Conservation (phyloP, 2,113 vertebrate genomes). For the Ariopsis seemanni region DNA sequence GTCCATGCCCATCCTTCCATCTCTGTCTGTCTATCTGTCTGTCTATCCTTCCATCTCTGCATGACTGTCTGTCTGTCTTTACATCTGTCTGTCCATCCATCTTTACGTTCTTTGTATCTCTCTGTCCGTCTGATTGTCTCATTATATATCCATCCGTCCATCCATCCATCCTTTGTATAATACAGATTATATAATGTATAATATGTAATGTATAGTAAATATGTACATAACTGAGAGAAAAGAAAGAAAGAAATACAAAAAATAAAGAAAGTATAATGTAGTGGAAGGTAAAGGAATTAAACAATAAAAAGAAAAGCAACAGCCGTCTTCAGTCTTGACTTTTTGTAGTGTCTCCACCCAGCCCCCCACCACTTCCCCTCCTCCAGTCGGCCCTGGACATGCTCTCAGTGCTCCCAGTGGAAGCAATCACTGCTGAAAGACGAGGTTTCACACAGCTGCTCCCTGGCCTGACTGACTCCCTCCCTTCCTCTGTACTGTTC, state of each 20-base stretch:
- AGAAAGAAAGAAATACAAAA: background rate
- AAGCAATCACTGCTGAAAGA: slow-evolving; percentile 76
- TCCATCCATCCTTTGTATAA: background rate
- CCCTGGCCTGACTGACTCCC: slow-evolving; percentile 32
- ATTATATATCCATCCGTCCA: background rate
- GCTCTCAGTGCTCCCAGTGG: slow-evolving; percentile 67
- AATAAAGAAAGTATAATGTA: background rate
- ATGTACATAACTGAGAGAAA: background rate
- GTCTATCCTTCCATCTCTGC: background rate
- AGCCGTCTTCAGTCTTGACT: slow-evolving; percentile 37
- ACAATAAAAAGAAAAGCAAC: slow-evolving; percentile 6
- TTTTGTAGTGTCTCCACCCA: slow-evolving; percentile 63
- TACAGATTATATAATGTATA: background rate
- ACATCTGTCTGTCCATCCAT: background rate
- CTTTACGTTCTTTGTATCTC: background rate
- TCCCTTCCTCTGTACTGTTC: slow-evolving; percentile 61
- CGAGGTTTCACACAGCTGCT: slow-evolving; percentile 73
- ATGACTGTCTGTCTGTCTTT: background rate
- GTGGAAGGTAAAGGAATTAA: background rate
- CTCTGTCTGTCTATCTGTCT: background rate
- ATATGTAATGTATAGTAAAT: background rate
- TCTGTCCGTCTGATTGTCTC: background rate
- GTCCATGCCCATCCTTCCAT: background rate
- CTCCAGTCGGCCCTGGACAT: slow-evolving; percentile 52
- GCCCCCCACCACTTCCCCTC: slow-evolving; percentile 7